phyloP scores from a whole-genome alignment of 2,113 vertebrate genomes.

The Bambusicola thoracicus region DNA sequence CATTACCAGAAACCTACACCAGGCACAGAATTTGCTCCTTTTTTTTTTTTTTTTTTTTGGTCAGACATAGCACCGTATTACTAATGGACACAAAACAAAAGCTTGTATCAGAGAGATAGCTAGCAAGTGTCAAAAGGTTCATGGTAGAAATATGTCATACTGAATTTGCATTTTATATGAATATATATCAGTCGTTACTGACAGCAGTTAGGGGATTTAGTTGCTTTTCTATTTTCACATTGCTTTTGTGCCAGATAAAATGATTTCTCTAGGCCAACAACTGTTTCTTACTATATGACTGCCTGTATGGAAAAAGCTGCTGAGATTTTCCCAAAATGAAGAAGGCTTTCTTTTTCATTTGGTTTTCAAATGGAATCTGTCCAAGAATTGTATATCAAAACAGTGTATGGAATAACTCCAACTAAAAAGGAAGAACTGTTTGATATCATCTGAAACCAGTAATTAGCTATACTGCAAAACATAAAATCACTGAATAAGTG shows the following conservation, averaged over 20 bases:
- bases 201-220: neutral
- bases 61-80: neutral
- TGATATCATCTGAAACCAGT: neutral
- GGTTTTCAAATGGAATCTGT: neutral
- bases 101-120: rapidly evolving
- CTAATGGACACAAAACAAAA: neutral
- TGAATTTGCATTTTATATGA: neutral
- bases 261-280: neutral
- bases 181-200: neutral
- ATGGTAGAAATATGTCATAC: neutral
- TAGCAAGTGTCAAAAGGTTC: neutral
- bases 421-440: neutral
- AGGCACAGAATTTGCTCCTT: neutral
- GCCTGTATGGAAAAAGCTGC: neutral
- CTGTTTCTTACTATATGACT: neutral
- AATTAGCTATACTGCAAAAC: neutral
- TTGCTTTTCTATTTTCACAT: neutral
- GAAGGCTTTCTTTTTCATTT: rapidly evolving
- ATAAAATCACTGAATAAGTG: neutral
- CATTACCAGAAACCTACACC: neutral
- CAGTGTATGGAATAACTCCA: neutral
- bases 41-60: neutral
- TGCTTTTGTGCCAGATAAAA: neutral
- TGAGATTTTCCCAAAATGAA: neutral
- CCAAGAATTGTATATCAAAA: neutral